Percentiles rank a stretch among this genome's conserved stretches.
These are phyloP conservation scores for Willisornis vidua DNA, from an alignment of 2,113 vertebrate species.

Conservation along the genomic window DNA sequence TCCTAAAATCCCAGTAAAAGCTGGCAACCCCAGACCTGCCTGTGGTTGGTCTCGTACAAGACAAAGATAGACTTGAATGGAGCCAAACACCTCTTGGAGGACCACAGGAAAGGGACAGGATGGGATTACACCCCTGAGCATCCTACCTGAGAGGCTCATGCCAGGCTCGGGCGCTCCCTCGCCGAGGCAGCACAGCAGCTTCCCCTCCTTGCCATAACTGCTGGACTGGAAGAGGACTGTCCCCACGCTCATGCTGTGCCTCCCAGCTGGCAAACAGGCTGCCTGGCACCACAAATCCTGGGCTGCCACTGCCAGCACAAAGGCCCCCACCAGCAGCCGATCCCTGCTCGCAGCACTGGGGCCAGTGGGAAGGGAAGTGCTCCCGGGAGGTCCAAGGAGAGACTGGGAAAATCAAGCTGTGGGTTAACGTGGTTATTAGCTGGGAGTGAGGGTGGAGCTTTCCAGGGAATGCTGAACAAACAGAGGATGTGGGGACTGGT, in stretches of 20 bases:
- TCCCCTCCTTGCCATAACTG: constrained; percentile 82
- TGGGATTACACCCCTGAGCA: background rate
- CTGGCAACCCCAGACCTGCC: background rate
- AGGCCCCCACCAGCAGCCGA: background rate
- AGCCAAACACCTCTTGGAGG: background rate
- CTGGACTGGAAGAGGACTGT: constrained; percentile 78
- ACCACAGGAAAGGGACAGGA: background rate
- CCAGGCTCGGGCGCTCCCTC: constrained; percentile 38
- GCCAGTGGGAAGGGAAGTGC: background rate
- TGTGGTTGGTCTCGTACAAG: fast-evolving
- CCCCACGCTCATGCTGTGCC: constrained; percentile 79
- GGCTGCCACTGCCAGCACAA: background rate
- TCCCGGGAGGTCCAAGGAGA: background rate
- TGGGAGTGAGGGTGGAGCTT: constrained; percentile 56
- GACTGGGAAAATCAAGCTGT: background rate
- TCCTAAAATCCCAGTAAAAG: background rate
- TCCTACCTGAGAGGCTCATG: constrained; percentile 61
- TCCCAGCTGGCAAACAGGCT: background rate
- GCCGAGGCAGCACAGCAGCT: constrained; percentile 62
- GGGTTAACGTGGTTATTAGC: background rate
- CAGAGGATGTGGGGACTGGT: constrained; percentile 19
- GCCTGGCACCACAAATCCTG: background rate
- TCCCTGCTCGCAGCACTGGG: background rate
- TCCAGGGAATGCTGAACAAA: background rate
- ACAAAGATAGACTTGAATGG: background rate